Evolutionary conservation across 92 coral and sea anemone species (phyloP).

Genomic region (Blastomussa wellsi): DNA sequence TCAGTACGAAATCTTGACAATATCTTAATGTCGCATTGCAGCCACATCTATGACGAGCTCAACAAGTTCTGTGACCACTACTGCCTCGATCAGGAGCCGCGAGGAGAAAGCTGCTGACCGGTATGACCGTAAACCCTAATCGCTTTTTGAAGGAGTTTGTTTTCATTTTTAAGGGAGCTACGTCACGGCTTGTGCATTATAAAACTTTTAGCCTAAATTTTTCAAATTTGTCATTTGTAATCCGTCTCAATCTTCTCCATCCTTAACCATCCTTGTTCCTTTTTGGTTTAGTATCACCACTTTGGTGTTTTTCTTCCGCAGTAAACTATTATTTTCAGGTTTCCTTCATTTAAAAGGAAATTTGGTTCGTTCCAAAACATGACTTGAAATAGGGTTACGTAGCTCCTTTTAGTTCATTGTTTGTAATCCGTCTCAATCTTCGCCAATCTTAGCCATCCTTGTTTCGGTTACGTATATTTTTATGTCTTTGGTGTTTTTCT

Average conservation of each 20-base stretch:
- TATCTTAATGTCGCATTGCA: conserved; percentile 24
- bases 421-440: neutral
- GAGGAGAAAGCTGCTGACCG: conserved; percentile 94
- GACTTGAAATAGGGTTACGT: too few relatives aligned
- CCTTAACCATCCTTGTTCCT: neutral
- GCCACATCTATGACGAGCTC: conserved; percentile 79
- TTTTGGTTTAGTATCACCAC: neutral
- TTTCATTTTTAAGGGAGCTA: too few relatives aligned
- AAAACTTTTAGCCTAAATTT: neutral
- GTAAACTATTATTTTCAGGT: neutral
- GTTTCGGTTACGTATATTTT: neutral
- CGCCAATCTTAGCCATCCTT: neutral
- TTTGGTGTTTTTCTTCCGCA: conserved; percentile 1
- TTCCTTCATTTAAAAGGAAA: too few relatives aligned
- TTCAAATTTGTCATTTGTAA: neutral
- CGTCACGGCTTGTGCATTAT: too few relatives aligned
- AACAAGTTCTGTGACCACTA: conserved; percentile 65
- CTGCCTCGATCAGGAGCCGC: conserved; percentile 77
- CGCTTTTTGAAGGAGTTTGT: neutral
- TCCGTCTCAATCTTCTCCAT: neutral
- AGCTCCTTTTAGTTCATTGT: too few relatives aligned
- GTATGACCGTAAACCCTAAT: conserved; percentile 31
- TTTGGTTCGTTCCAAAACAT: too few relatives aligned
- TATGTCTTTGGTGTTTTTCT: conserved; percentile 8
- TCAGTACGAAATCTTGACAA: neutral